Evolutionary conservation across 1,140 invertebrate species (phyloP), one percentile per base, ranked within the genome.

Genomic region (Solenopsis invicta): DNA sequence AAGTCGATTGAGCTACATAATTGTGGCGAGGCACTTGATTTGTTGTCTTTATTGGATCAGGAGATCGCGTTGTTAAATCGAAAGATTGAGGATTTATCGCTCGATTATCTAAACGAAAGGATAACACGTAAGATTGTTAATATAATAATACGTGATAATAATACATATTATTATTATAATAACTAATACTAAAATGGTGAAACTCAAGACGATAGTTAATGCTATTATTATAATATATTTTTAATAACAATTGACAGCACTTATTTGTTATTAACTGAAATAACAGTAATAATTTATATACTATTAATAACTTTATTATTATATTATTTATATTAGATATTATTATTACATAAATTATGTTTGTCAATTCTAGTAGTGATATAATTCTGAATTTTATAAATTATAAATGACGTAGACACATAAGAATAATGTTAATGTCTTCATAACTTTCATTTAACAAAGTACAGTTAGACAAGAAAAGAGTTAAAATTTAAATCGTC

Each of bases 31-130:
- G 95, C 96, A 1, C 94, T 96, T 64, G 95, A 97, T 87, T 94
- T 97, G 34, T 94, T 96, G 24, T 92, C 92, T 24, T 93, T 97
- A 4, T 92, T 97, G 18, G 96, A 97, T 74, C 95, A 97, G 91
- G 97, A 97, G 90, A 96, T 96, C 69, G 94, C 96, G 77, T 94
- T 97, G 16, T 91, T 96, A 10, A 94, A 95, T 0, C 93, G 96
- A 72, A 96, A 96, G 59, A 95, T 96, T 24, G 93, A 95, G 6
- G 89, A 91, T 5, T 92, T 93, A 71, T 93, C 96, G 61, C 89
- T 97, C 1, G 95, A 96, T 82, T 95, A 96, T 89, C 92, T 97
- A 41, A 95, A 96, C 82, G 96, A 96, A 75, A 94, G 97, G 86
- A 96, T 97, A 78, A 59, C 87, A 37, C 91, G 95, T 95, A 92